Evolutionary conservation across 2,888 invertebrate genomes (phyloP), one percentile per base, ranked within the genome.

Genomic region (Cephus rjabovi): DNA sequence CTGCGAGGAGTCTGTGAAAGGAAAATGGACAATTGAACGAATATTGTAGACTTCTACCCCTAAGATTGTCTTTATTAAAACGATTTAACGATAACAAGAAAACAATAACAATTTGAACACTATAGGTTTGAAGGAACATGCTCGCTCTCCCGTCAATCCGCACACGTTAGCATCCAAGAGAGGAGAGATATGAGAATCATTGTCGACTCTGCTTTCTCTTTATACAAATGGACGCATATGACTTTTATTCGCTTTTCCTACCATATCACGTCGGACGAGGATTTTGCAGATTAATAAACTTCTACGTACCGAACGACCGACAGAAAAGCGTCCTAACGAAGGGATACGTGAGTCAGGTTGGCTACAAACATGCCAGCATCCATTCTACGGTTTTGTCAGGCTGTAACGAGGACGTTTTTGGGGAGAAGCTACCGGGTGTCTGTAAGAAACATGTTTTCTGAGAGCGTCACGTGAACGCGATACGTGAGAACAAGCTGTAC

Each of bases 391-490:
- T 82, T 90, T 90, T 15, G 88, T 82, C 35, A 88, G 81, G 80
- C 80, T 89, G 77, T 88, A 91, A 76, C 91, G 86, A 76, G 90
- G 87, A 83, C 91, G 89, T 92, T 93, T 90, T 90, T 92, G 87
- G 84, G 92, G 86, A 84, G 92, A 87, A 86, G 93, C 88, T 88
- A 93, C 94, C 11, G 96, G 96, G 92, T 97, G 97, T 77, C 97
- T 92, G 88, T 97, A 97, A 0, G 97, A 97, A 70, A 97, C 97
- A 89, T 97, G 97, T 90, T 97, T 97, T 82, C 97, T 93, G 76
- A 97, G 92, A 37, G 97, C 97, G 90, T 97, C 97, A 80, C 97
- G 93, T 77, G 97, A 97, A 81, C 97, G 94, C 70, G 97, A 97
- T 69, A 97, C 97, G 90, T 97, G 97, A 0, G 95, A 95, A 92